A percentile compares a stretch with the other conserved stretches of the same genome.
Evolutionary conservation across 2,113 vertebrate species (phyloP).

Genomic region (Cryptoleucopteryx plumbea): DNA sequence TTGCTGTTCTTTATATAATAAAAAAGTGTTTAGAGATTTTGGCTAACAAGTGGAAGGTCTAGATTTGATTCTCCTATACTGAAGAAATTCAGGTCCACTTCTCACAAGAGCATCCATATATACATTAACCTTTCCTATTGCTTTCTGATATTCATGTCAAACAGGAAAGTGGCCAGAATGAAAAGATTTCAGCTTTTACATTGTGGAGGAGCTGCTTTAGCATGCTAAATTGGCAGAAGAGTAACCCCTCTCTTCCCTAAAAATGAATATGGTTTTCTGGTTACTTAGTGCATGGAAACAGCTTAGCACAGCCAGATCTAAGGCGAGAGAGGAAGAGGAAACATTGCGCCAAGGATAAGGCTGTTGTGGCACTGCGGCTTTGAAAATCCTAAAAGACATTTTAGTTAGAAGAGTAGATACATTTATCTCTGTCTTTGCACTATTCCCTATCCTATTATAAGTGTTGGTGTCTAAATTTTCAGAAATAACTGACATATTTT

Average conservation of each 20-base stretch:
- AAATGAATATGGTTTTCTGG: not conserved
- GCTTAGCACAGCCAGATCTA: not conserved
- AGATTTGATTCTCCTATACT: not conserved
- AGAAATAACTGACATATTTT: not conserved
- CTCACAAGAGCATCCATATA: not conserved
- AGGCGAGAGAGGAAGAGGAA: not conserved
- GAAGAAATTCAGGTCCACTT: not conserved
- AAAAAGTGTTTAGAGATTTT: not conserved
- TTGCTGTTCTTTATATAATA: not conserved
- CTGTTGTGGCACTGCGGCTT: not conserved
- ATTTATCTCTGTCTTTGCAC: not conserved
- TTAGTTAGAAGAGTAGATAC: not conserved
- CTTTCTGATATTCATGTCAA: not conserved
- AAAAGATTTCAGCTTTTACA: not conserved
- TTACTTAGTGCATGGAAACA: not conserved
- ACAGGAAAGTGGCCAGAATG: not conserved
- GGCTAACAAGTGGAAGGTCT: not conserved
- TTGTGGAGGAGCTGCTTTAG: not conserved
- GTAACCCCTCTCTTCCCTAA: not conserved
- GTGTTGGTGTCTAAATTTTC: not conserved
- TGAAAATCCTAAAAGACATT: not conserved
- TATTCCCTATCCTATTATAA: not conserved
- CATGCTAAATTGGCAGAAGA: not conserved
- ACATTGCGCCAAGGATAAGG: not conserved
- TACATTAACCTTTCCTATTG: not conserved